Conservation (phyloP, 2,888 invertebrate genomes). For the Ramazzottius varieornatus region DNA sequence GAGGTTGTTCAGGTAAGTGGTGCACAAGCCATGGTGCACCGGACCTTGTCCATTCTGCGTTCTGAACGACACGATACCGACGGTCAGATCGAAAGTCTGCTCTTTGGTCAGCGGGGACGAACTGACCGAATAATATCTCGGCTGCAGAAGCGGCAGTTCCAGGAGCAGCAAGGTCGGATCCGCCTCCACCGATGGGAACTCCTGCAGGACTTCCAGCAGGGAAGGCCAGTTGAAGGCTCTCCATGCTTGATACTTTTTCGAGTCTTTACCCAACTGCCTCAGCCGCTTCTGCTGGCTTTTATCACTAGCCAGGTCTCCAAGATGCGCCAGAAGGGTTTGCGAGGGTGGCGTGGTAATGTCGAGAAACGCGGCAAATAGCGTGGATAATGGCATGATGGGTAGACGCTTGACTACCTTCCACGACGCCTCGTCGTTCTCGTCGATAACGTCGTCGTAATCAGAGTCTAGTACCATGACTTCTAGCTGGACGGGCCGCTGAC, state of each 20-base stretch:
- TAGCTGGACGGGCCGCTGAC: too few species aligned
- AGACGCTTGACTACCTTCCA: not conserved
- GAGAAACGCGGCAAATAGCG: slow-evolving; percentile 21
- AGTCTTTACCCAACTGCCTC: slow-evolving; percentile 40
- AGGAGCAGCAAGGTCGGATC: slow-evolving; percentile 52
- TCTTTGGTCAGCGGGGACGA: slow-evolving; percentile 37
- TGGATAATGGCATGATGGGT: not conserved
- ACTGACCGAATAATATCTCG: slow-evolving; percentile 76
- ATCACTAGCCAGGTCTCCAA: slow-evolving; percentile 49
- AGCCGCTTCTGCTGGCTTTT: slow-evolving; percentile 44
- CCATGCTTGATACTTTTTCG: slow-evolving; percentile 80
- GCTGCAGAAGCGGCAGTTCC: slow-evolving; percentile 56
- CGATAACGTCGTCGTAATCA: too few species aligned
- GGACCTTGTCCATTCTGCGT: slow-evolving; percentile 33
- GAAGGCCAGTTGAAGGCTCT: slow-evolving; percentile 60
- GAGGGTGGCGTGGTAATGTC: slow-evolving; percentile 76
- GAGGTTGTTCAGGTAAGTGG: too few species aligned
- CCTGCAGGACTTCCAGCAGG: slow-evolving; percentile 43
- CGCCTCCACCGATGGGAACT: slow-evolving; percentile 59
- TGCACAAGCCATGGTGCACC: slow-evolving; percentile 62
- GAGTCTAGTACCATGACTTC: too few species aligned
- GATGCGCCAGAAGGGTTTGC: slow-evolving; percentile 51
- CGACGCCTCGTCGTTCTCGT: too few species aligned
- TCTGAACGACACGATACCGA: slow-evolving; percentile 48
- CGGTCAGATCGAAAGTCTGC: slow-evolving; percentile 51